Evolutionary conservation across 2,113 vertebrate genomes (phyloP).

Genomic region (Halichoerus grypus): DNA sequence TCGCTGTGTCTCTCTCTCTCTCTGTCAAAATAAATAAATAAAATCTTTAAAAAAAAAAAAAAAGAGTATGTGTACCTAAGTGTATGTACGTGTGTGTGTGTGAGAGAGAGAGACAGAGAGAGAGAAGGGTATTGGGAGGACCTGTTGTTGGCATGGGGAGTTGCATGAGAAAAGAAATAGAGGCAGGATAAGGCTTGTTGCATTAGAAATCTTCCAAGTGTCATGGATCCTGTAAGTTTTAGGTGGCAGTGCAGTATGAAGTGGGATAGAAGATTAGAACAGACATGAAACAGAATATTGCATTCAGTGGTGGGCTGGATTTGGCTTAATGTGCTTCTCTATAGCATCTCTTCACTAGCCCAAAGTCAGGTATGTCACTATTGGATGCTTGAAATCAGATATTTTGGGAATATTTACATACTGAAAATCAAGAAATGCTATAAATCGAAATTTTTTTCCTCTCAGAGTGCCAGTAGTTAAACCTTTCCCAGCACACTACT

Average conservation of each 20-base stretch:
- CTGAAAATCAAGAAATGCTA: neutral
- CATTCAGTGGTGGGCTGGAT: neutral
- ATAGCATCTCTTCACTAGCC: neutral
- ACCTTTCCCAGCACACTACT: neutral
- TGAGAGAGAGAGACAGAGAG: neutral
- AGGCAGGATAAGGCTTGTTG: neutral
- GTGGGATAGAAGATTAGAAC: too few relatives aligned
- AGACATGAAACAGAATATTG: neutral
- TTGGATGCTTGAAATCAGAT: neutral
- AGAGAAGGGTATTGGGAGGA: neutral
- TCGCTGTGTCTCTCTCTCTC: too few relatives aligned
- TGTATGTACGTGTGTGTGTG: fast-evolving
- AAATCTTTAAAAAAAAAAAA: too few relatives aligned
- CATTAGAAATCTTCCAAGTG: neutral
- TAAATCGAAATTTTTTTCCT: neutral
- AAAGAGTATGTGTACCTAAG: too few relatives aligned
- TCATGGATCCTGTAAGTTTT: neutral
- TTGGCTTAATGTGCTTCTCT: neutral
- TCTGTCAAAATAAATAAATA: too few relatives aligned
- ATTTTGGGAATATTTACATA: neutral
- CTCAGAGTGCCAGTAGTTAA: neutral
- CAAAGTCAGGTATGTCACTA: neutral
- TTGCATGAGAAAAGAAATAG: neutral
- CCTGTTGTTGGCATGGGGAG: neutral
- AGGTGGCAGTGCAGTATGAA: neutral